Evolutionary conservation across 2,888 invertebrate genomes (phyloP).

Genomic region (Sacculina carcini): DNA sequence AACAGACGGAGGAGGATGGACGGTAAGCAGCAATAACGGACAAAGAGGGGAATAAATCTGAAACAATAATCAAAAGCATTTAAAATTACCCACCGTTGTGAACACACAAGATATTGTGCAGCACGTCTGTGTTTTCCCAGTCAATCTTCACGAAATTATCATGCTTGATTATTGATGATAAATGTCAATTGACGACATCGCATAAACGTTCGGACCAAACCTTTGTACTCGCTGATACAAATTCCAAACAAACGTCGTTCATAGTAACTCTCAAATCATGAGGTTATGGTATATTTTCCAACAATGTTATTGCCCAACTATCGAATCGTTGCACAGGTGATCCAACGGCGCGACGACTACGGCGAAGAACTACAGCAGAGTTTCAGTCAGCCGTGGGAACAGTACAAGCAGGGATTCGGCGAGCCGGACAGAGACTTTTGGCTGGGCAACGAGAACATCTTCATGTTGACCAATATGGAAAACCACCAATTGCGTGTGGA

Average conservation of each 20-base stretch:
- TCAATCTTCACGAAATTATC: too few relatives aligned
- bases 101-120: too few relatives aligned
- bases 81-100: too few relatives aligned
- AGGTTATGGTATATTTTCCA: too few relatives aligned
- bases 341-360: constrained; percentile 64
- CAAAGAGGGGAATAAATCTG: background rate
- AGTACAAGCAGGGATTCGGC: constrained; percentile 76
- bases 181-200: too few relatives aligned
- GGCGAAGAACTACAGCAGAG: constrained; percentile 54
- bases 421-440: constrained; percentile 72
- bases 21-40: constrained; percentile 33
- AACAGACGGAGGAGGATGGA: constrained; percentile 72
- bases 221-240: too few relatives aligned
- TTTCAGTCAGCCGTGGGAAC: constrained; percentile 73
- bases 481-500: constrained; percentile 65
- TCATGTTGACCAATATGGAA: constrained; percentile 74
- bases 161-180: too few relatives aligned
- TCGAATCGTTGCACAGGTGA: constrained; percentile 33
- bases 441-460: constrained; percentile 78
- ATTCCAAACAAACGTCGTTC: too few relatives aligned
- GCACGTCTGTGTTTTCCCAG: too few relatives aligned
- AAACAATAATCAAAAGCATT: too few relatives aligned
- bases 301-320: background rate
- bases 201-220: too few relatives aligned
- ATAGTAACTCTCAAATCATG: too few relatives aligned